Conservation (phyloP, 2,113 vertebrate genomes). For the Lamprotornis superbus region DNA sequence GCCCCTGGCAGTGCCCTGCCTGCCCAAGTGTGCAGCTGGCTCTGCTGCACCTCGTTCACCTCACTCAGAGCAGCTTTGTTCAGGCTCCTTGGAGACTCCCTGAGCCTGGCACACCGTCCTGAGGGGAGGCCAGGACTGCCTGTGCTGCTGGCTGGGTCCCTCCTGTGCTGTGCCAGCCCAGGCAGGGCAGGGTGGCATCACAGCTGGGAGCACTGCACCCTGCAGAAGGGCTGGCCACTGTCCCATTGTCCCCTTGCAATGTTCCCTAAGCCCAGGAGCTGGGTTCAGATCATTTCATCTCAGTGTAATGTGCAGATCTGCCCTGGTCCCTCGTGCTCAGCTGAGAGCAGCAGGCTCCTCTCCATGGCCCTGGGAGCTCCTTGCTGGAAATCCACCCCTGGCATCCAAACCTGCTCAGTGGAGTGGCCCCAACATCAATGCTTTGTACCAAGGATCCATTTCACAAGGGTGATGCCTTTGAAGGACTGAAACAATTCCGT, state of each 20-base stretch:
- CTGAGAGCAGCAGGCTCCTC: background rate
- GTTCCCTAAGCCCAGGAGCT: background rate
- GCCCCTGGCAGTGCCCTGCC: background rate
- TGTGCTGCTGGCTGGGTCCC: rapidly evolving
- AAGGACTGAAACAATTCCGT: background rate
- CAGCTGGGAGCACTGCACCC: rapidly evolving
- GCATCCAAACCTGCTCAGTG: background rate
- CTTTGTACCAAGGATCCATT: background rate
- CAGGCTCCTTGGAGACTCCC: background rate
- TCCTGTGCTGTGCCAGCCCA: background rate
- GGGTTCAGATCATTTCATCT: rapidly evolving
- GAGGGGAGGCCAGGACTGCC: background rate
- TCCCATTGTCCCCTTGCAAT: background rate
- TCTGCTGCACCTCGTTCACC: background rate
- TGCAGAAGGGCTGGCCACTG: background rate
- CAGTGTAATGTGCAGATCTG: background rate
- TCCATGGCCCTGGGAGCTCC: rapidly evolving
- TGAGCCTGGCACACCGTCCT: background rate
- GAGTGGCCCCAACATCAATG: background rate
- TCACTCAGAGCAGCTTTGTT: background rate
- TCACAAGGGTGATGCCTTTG: background rate
- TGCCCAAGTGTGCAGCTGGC: background rate
- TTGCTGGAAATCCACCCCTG: background rate
- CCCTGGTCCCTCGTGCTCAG: background rate
- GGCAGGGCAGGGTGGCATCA: rapidly evolving